These are phyloP conservation scores for Tachycineta bicolor DNA, from an alignment of 2,113 vertebrate species.

Conservation along the genomic window DNA sequence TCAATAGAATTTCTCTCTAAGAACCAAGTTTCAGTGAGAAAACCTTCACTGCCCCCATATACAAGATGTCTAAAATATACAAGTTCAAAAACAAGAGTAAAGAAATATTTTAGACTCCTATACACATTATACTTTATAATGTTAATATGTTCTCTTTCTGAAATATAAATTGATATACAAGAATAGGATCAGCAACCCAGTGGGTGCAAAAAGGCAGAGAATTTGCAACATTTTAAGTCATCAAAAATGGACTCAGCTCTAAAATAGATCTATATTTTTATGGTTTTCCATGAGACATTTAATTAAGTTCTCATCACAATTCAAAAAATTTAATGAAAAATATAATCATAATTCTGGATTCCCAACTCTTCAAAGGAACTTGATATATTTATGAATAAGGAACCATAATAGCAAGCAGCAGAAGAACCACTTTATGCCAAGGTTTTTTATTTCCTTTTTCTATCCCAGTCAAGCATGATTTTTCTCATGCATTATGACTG, in stretches of 20 bases:
- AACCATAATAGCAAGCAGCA: neutral
- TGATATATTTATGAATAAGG: neutral
- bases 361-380: neutral
- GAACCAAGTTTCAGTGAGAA: neutral
- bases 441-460: neutral
- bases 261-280: neutral
- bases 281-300: neutral
- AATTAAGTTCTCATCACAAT: neutral
- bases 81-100: neutral
- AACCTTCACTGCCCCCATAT: neutral
- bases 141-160: neutral
- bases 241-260: neutral
- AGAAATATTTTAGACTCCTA: neutral
- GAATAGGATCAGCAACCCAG: neutral
- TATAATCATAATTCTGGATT: neutral
- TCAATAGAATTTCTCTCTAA: neutral
- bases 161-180: neutral
- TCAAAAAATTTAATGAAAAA: neutral
- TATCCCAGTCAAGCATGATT: neutral
- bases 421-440: neutral
- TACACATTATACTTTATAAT: neutral
- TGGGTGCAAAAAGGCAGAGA: neutral
- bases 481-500: neutral
- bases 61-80: neutral
- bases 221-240: neutral